Percentiles rank a stretch among this genome's conserved stretches.
Evolutionary conservation across 2,888 invertebrate species (phyloP).

Genomic region (Lithophane ornitopus): DNA sequence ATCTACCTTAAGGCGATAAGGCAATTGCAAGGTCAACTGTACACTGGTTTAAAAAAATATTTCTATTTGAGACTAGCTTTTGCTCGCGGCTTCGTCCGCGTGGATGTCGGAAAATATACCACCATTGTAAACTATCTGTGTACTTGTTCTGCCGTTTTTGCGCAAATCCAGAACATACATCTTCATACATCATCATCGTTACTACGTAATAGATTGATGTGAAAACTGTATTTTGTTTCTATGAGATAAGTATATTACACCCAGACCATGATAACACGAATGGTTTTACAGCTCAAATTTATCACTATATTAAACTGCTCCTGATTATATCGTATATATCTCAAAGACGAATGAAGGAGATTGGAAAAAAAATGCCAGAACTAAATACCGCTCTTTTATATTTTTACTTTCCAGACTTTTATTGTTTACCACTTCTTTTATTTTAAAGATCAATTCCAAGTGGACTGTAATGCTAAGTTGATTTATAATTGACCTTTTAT

Average conservation of each 20-base stretch:
- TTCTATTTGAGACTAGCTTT: not conserved
- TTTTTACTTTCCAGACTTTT: not conserved
- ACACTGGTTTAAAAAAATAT: not conserved
- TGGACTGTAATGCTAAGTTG: not conserved
- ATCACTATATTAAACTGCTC: too few species aligned
- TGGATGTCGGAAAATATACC: too few species aligned
- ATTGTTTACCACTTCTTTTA: not conserved
- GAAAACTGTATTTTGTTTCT: not conserved
- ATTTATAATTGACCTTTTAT: not conserved
- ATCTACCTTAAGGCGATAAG: not conserved
- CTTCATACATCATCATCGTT: too few species aligned
- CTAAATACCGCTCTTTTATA: not conserved
- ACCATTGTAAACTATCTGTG: too few species aligned
- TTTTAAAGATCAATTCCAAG: not conserved
- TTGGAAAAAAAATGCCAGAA: not conserved
- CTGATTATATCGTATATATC: not conserved
- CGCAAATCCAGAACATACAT: too few species aligned
- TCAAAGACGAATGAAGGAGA: not conserved
- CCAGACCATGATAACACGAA: not conserved
- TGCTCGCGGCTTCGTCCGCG: too few species aligned
- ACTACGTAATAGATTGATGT: not conserved
- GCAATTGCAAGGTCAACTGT: not conserved
- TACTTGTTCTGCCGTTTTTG: too few species aligned
- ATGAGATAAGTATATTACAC: not conserved
- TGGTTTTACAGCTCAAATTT: too few species aligned